Base-by-base conservation (phyloP, 2,113 vertebrate species). In the Prietella phreatophila region DNA sequence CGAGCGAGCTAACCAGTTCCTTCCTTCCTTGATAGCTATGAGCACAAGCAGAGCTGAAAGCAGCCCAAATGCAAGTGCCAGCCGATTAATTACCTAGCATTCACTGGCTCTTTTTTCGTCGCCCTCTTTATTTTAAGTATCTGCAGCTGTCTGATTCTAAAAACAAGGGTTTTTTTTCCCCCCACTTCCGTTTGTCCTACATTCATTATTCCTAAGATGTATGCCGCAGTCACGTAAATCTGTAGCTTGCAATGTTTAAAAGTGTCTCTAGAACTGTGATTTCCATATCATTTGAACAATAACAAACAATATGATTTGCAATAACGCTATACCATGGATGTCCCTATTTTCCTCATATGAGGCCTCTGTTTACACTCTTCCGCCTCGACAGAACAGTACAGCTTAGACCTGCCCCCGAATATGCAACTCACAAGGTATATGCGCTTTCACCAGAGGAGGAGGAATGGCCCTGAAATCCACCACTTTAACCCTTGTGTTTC, bases 1-100 rank as follows among this genome's bases (percentile, higher is more conserved):
- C 58, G 78, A 92, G 85, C 82, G 39, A 82, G 36, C 55, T 88
- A 91, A 90, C 88, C 80, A 61, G 78, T 86, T 90, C 84, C 91
- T 90, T 30, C 76, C 55, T 89, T 83, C 87, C 86, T 80, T 55
- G 86, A 88, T 63, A 67, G 87, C 83, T 56, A 27, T 85, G 71
- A 42, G 55, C 87, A 89, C 84, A 87, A 87, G 65, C 82, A 58
- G 58, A n/a, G 85, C 69, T 84, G 22, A 50, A 86, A 84, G 82
- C 83, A 83, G 78, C 56, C 84, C 79, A 88, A 39, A 56, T 42
- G 81, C 85, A 82, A 15, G 56, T 82, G 56, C 80, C 80, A 82
- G 56, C 79, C 82, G 84, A 82, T 87, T 89, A 89, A 90, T 92
- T 89, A 91, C 84, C 56, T 17, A 76, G 30, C 69, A 65, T 86